Evolutionary conservation across 23 tunicate species (phyloP).

Genomic region (Styela clava): DNA sequence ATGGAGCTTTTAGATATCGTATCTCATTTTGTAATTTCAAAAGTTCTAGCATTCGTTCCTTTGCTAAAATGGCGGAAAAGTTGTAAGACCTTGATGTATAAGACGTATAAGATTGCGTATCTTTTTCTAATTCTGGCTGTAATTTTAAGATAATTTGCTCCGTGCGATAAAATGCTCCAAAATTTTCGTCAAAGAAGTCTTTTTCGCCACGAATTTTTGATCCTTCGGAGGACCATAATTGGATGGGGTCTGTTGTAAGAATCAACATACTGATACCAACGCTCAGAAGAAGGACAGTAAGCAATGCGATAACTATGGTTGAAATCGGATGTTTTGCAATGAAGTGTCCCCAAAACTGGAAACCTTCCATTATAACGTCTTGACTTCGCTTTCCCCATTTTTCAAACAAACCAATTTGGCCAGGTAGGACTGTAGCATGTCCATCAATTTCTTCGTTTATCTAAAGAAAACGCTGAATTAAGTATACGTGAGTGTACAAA

Average conservation of each 20-base stretch:
- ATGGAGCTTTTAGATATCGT: slow-evolving; percentile 47
- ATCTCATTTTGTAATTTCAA: slow-evolving; percentile 62
- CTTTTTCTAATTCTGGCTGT: slow-evolving; percentile 42
- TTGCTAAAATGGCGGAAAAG: slow-evolving; percentile 57
- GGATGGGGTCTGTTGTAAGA: slow-evolving; percentile 96
- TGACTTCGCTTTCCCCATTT: slow-evolving; percentile 45
- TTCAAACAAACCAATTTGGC: slow-evolving; percentile 26
- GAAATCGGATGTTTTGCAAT: slow-evolving; percentile 59
- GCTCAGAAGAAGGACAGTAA: slow-evolving; percentile 42
- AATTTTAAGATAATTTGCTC: slow-evolving; percentile 78
- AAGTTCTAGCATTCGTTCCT: slow-evolving; percentile 50
- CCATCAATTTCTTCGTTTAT: neutral
- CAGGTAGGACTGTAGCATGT: slow-evolving; percentile 1
- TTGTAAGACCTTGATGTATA: slow-evolving; percentile 44
- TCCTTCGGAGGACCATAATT: slow-evolving; percentile 80
- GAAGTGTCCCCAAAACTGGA: slow-evolving; percentile 76
- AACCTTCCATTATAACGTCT: slow-evolving; percentile 28
- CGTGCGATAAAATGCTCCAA: slow-evolving; percentile 89
- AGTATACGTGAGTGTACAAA: too few species aligned
- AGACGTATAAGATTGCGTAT: slow-evolving; percentile 37
- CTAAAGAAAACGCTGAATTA: neutral
- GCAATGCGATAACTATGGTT: slow-evolving; percentile 39
- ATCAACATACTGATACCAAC: slow-evolving; percentile 58
- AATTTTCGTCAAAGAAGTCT: slow-evolving; percentile 68
- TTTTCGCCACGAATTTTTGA: slow-evolving; percentile 79